Evolutionary conservation across 2,888 invertebrate species (phyloP).

Genomic region (Leptothorax acervorum): DNA sequence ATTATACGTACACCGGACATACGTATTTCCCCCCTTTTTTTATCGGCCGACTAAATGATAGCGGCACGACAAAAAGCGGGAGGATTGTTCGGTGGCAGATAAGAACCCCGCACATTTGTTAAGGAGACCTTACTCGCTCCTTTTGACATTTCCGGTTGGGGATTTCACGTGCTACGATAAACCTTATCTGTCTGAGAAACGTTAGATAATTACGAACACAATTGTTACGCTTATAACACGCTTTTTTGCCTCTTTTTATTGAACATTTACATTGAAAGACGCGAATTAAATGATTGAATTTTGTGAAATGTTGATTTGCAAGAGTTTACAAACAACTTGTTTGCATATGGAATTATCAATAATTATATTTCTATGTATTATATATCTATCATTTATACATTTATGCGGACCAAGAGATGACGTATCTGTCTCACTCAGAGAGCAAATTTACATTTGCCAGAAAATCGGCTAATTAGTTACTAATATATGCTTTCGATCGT

Average conservation of each 20-base stretch:
- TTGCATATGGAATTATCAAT: neutral
- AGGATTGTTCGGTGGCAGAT: constrained; percentile 59
- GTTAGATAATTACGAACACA: neutral
- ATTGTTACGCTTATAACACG: neutral
- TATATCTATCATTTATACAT: neutral
- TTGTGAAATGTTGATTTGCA: neutral
- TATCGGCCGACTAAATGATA: constrained; percentile 56
- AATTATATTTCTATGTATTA: neutral
- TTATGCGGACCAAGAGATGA: neutral
- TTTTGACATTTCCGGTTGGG: constrained; percentile 68
- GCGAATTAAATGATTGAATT: neutral
- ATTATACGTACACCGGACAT: neutral
- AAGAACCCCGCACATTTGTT: constrained; percentile 59
- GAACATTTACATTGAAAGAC: neutral
- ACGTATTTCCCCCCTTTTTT: constrained; percentile 19
- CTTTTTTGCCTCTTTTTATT: neutral
- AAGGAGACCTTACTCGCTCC: constrained; percentile 48
- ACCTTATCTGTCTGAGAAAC: constrained; percentile 45
- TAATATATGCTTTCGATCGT: neutral
- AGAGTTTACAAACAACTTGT: neutral
- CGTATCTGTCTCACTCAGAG: neutral
- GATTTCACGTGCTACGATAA: constrained; percentile 60
- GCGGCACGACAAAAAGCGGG: neutral
- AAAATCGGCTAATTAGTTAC: neutral
- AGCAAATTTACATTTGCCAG: neutral